Conservation (phyloP, 2,888 invertebrate species). For the Platynereis dumerilii region DNA sequence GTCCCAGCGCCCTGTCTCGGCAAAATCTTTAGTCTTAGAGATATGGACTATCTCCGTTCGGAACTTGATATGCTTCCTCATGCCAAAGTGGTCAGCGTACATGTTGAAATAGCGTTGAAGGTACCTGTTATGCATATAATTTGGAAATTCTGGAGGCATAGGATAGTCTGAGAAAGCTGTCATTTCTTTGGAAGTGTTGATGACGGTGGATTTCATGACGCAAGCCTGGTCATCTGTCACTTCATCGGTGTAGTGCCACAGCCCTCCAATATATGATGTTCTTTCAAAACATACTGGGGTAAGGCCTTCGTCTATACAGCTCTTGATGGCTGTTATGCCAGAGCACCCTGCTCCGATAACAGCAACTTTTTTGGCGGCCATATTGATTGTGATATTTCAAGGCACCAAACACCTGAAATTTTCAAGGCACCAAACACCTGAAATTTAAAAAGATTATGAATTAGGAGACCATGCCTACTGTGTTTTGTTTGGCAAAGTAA, state of each 20-base stretch:
- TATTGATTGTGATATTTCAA: not conserved
- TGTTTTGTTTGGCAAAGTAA: no score
- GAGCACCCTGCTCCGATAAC: constrained; percentile 63
- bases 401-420: no score
- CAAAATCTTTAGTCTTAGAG: not conserved
- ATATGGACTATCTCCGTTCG: constrained; percentile 45
- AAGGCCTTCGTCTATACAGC: constrained; percentile 55
- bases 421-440: no score
- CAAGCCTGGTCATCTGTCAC: constrained; percentile 42
- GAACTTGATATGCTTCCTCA: constrained; percentile 51
- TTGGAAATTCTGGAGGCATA: constrained; percentile 54
- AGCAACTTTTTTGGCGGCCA: constrained; percentile 32
- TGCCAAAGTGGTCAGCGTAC: constrained; percentile 54
- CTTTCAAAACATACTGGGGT: constrained; percentile 48
- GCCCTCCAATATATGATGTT: constrained; percentile 47
- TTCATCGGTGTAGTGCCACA: constrained; percentile 49
- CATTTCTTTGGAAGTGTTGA: constrained; percentile 55
- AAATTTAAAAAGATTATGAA: no score
- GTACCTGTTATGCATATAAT: constrained; percentile 59
- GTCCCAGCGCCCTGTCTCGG: not conserved
- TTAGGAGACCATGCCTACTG: no score
- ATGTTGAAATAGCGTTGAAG: constrained; percentile 57
- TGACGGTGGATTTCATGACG: constrained; percentile 54
- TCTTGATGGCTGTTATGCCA: constrained; percentile 60
- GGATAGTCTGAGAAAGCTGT: constrained; percentile 61